Evolutionary conservation across 2,888 invertebrate genomes (phyloP).

Genomic region (Ernsta delagoae): DNA sequence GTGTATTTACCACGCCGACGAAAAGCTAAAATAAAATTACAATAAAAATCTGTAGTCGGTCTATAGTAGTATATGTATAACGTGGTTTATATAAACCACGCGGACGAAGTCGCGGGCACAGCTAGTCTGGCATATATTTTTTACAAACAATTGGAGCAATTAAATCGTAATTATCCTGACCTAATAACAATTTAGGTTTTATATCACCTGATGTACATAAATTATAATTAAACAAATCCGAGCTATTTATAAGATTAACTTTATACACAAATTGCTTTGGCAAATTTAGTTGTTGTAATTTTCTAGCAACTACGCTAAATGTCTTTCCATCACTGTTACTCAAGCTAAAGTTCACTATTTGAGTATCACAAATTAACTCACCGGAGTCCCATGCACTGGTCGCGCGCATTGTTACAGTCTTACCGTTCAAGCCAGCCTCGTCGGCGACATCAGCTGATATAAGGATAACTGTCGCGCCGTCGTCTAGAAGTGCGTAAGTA

Average conservation of each 20-base stretch:
- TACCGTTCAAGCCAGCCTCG: slow-evolving; percentile 29
- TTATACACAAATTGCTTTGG: slow-evolving; percentile 18
- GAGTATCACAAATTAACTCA: slow-evolving; percentile 15
- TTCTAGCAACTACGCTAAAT: slow-evolving; percentile 11
- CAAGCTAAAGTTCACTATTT: slow-evolving; percentile 2
- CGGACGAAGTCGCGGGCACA: no score
- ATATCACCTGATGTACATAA: slow-evolving; percentile 10
- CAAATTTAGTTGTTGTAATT: slow-evolving; percentile 26
- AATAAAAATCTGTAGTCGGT: no score
- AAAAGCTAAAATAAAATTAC: no score
- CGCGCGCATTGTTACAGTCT: slow-evolving; percentile 4
- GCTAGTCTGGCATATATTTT: slow-evolving; percentile 25
- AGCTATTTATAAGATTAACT: slow-evolving; percentile 7
- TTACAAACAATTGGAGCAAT: slow-evolving; percentile 33
- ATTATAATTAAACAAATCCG: slow-evolving; percentile 10
- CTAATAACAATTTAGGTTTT: slow-evolving; percentile 31
- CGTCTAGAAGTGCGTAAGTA: slow-evolving; percentile 40
- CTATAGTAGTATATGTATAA: no score
- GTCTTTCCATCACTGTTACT: slow-evolving; percentile 7
- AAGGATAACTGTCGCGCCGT: slow-evolving; percentile 39
- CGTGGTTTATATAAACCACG: no score
- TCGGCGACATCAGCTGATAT: slow-evolving; percentile 36
- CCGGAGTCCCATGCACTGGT: slow-evolving; percentile 23
- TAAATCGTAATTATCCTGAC: slow-evolving; percentile 39
- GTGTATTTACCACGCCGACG: no score